A percentile compares a stretch with the other conserved stretches of the same genome.
These are phyloP conservation scores for Parauchenoglanis ngamensis DNA, from an alignment of 2,797 vertebrate species.

Conservation along the genomic window DNA sequence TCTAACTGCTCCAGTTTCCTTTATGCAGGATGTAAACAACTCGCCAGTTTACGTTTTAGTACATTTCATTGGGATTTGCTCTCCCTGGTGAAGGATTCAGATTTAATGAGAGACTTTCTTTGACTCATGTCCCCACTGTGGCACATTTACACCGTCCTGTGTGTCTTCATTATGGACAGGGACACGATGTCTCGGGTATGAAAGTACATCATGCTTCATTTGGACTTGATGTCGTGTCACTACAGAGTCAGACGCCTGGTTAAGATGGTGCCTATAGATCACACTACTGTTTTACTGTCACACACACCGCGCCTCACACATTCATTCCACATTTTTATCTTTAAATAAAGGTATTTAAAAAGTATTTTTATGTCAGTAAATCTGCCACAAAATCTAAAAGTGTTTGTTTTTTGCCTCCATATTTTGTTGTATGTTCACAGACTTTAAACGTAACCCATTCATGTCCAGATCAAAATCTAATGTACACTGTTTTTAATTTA, in stretches of 20 bases:
- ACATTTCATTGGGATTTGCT: conserved; percentile 32
- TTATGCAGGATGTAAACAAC: conserved; percentile 31
- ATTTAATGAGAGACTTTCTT: conserved; percentile 8
- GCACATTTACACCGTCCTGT: conserved; percentile 40
- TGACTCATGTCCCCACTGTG: conserved; percentile 37
- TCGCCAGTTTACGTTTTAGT: conserved; percentile 35
- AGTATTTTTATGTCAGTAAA: conserved; percentile 40
- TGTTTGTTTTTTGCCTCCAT: conserved; percentile 7
- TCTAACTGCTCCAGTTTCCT: conserved; percentile 26
- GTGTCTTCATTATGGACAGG: not conserved
- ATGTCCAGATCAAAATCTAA: not conserved
- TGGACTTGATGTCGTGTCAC: conserved; percentile 37
- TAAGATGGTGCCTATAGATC: conserved; percentile 51
- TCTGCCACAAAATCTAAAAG: conserved; percentile 17
- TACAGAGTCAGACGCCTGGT: conserved; percentile 38
- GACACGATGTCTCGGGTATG: not conserved
- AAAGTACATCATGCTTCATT: conserved; percentile 28
- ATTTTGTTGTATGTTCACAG: conserved; percentile 12
- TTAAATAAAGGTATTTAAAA: conserved; percentile 50
- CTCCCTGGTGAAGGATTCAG: not conserved
- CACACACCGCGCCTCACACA: not conserved
- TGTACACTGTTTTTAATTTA: conserved; percentile 2
- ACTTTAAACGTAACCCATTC: conserved; percentile 2
- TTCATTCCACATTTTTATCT: conserved; percentile 36
- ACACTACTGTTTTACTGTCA: conserved; percentile 34